Conservation (phyloP, 2,888 invertebrate species). For the Macaria liturata region DNA sequence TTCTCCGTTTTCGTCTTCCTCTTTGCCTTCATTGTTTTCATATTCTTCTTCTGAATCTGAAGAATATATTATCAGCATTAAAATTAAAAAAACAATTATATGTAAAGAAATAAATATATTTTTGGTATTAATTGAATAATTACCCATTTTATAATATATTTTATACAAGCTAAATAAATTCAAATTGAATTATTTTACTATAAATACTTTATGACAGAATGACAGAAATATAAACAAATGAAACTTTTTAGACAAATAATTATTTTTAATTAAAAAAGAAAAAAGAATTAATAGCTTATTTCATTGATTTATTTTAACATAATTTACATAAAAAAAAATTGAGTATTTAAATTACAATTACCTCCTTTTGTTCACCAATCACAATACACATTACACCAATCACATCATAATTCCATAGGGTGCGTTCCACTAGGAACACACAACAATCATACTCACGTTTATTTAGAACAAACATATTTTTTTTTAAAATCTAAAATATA, state of each 20-base stretch:
- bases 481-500: too few relatives aligned
- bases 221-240: conserved; percentile 5
- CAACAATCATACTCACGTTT: conserved; percentile 12
- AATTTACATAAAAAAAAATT: neutral
- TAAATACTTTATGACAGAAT: conserved; percentile 4
- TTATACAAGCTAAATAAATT: conserved; percentile 1
- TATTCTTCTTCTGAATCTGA: conserved; percentile 20
- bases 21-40: conserved; percentile 22
- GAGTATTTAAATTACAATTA: conserved; percentile 4
- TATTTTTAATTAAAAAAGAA: neutral
- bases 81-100: conserved; percentile 19
- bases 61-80: conserved; percentile 19
- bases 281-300: conserved; percentile 3
- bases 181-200: conserved; percentile 5
- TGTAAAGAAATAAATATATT: conserved; percentile 19
- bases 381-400: conserved; percentile 7
- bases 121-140: conserved; percentile 10
- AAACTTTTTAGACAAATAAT: conserved; percentile 5
- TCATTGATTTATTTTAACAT: neutral
- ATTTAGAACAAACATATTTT: neutral
- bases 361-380: conserved; percentile 11
- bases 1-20: conserved; percentile 16
- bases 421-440: conserved; percentile 10
- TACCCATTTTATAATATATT: conserved; percentile 1
- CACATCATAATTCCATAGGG: conserved; percentile 10